Conservation (phyloP, 2,888 invertebrate genomes). For the Phania funesta region DNA sequence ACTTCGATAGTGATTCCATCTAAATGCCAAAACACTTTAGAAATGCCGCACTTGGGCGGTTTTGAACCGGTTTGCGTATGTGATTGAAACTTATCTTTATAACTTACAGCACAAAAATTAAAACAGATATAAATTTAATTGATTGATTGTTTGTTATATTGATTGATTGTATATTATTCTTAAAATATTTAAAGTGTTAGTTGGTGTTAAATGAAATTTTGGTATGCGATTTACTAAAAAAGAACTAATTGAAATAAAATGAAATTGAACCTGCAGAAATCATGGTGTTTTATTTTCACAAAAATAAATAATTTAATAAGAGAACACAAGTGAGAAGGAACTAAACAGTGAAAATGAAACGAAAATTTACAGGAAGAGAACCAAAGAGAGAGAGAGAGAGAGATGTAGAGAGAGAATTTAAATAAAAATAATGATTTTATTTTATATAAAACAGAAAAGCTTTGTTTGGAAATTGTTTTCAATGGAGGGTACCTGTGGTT, state of each 20-base stretch:
- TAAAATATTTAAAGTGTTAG: constrained; percentile 49
- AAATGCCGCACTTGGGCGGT: too few species aligned
- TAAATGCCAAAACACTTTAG: too few species aligned
- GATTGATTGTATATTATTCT: too few species aligned
- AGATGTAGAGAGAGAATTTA: constrained; percentile 1
- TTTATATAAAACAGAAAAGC: constrained; percentile 47
- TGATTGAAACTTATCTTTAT: constrained; percentile 44
- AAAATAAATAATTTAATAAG: constrained; percentile 17
- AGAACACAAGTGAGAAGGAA: not conserved
- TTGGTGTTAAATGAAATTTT: constrained; percentile 54
- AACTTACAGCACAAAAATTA: constrained; percentile 45
- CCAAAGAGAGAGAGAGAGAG: not conserved
- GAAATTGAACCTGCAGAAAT: not conserved
- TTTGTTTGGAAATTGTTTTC: constrained; percentile 71
- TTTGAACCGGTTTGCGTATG: not conserved
- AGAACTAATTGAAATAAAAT: not conserved
- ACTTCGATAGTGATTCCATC: too few species aligned
- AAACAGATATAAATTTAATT: constrained; percentile 39
- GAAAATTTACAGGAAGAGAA: not conserved
- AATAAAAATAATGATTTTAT: constrained; percentile 53
- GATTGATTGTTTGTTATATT: constrained; percentile 20
- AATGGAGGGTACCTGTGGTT: constrained; percentile 92
- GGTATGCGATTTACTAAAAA: constrained; percentile 35
- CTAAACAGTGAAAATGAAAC: not conserved
- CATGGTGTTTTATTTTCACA: not conserved